Evolutionary conservation across 1,140 invertebrate genomes (phyloP), one percentile per base, ranked within the genome.

Genomic region (Pogonomyrmex barbatus): DNA sequence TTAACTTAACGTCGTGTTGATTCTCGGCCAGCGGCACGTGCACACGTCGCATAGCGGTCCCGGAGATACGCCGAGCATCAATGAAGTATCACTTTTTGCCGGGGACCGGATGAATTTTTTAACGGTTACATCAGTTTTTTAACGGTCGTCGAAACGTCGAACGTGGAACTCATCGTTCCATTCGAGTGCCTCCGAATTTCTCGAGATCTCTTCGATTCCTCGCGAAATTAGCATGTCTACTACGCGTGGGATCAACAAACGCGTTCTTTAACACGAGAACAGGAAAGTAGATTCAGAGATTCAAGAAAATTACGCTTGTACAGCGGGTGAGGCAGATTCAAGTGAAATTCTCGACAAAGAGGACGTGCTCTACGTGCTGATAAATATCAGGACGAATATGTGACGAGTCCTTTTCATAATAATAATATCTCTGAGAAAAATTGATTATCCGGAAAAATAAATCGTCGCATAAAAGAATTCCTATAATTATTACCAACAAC

Each of bases 1-100:
- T 89, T 87, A 87, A 88, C 82, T 84, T 56, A 78, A 76, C 62
- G 76, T 90, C 78, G 77, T 58, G 83, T 88, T 84, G 83, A 75
- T 88, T 90, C 87, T 76, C 87, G 87, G 65, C 60, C 84, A 71
- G 68, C 87, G 33, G 68, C 79, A 88, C 86, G 86, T 89, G 86
- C 73, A 87, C 76, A 76, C 58, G 39, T 56, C 68, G 82, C 45
- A 78, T 89, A 90, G 88, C 88, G 89, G 86, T 90, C 65, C 81
- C 60, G 42, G 33, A 50, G 30, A 39, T 10, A 62, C 33, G 47
- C 62, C 60, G 73, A 63, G 58, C 76, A 79, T 90, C 76, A 82
- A 87, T 78, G 85, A 77, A 81, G 73, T 89, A 62, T 82, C 62
- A 52, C 68, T 54, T 58, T 70, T 86, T 68, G 60, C 58, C 52